A percentile compares a stretch with the other conserved stretches of the same genome.
Evolutionary conservation across 2,888 invertebrate species (phyloP).

Genomic region (Neria commutata): DNA sequence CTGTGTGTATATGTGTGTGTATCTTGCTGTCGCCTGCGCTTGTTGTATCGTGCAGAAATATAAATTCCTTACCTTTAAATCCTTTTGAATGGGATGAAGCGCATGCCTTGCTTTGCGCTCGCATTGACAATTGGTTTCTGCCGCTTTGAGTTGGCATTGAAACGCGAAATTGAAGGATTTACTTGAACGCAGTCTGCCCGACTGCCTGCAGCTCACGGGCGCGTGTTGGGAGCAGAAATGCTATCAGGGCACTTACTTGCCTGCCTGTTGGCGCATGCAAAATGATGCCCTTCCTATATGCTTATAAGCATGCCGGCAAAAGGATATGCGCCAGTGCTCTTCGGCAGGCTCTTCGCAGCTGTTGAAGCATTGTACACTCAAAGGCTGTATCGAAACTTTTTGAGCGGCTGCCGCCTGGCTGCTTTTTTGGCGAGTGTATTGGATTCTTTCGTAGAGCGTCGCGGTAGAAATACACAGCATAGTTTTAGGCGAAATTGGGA

Average conservation of each 20-base stretch:
- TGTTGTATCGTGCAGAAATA: slow-evolving; percentile 7
- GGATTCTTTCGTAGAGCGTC: slow-evolving; percentile 14
- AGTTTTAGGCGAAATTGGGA: not conserved
- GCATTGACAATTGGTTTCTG: slow-evolving; percentile 12
- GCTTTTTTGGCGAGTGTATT: slow-evolving; percentile 24
- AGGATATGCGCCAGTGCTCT: not conserved
- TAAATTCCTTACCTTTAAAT: slow-evolving; percentile 21
- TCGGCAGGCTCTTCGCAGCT: not conserved
- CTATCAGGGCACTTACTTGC: not conserved
- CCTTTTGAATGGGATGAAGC: slow-evolving; percentile 6
- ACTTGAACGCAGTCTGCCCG: not conserved
- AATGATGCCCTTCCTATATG: slow-evolving; percentile 4
- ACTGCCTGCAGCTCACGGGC: not conserved
- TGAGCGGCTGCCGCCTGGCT: slow-evolving; percentile 5
- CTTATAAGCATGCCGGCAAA: not conserved
- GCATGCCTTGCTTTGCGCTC: not conserved
- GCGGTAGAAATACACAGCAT: not conserved
- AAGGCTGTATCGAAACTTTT: slow-evolving; percentile 17
- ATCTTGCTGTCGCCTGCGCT: not conserved
- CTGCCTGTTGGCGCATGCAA: slow-evolving; percentile 10
- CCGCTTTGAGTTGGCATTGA: slow-evolving; percentile 9
- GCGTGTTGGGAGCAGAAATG: not conserved
- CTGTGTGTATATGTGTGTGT: not conserved
- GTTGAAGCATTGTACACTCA: not conserved
- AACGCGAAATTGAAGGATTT: slow-evolving; percentile 25